Evolutionary conservation across 2,113 vertebrate genomes (phyloP), one percentile per base, ranked within the genome.

Genomic region (Hymenochirus boettgeri): DNA sequence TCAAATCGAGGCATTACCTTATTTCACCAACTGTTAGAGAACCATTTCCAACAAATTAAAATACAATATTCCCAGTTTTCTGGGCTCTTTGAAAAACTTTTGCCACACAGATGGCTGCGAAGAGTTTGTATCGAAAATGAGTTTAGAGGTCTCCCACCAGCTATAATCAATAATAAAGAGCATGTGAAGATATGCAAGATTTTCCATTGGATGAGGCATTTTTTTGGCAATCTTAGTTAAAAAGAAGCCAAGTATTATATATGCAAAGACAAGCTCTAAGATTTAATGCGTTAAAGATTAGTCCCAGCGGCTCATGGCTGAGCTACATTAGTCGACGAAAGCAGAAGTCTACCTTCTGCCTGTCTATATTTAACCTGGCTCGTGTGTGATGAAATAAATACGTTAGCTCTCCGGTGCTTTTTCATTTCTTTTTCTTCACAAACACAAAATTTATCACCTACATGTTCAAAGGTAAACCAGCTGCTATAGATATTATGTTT

Each of bases 401-500:
- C 71, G 80, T 80, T 82, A 37, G 56, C 70, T 76, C 60, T 76
- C 78, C 58, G 54, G 19, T 74, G 33, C 73, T 71, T 69, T 66
- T 27, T 69, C 15, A 70, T 64, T 80, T 79, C 56, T 73, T 75
- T 57, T 72, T 72, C 62, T 78, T 76, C 62, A 70, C 26, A 46
- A 82, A 72, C 60, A 73, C 25, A 73, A 75, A 78, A 77, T 83
- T 80, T 79, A 79, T 84, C 77, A 77, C 80, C 80, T 81, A 84
- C 81, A 81, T 79, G 67, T 85, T 86, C 77, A 85, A 84, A 77
- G 71, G 75, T 10, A 87, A 89, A 87, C 83, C 88, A 90, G 85
- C 85, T 87, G 84, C 80, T 83, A 77, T 75, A 80, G 80, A 85
- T 89, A 89, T 88, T 87, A 90, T 80, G 21, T 82, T 85, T 81